phyloP scores from a whole-genome alignment of 2,797 vertebrate genomes.

The Oreochromis mossambicus region DNA sequence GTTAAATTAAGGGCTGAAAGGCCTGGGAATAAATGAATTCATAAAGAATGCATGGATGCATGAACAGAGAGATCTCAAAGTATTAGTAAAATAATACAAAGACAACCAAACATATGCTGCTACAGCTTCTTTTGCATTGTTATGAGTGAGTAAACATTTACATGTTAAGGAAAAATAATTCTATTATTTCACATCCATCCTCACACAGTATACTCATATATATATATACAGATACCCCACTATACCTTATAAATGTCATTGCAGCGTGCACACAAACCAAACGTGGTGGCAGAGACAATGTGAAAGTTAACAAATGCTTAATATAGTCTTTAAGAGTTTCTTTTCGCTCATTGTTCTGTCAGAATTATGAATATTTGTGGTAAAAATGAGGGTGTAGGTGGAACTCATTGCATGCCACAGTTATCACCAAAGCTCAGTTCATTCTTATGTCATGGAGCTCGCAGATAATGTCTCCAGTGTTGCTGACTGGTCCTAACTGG shows the following conservation, averaged over 20 bases:
- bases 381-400: background rate
- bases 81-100: background rate
- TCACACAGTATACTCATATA: background rate
- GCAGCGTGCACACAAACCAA: background rate
- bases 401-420: background rate
- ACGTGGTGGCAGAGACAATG: background rate
- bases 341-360: background rate
- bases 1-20: background rate
- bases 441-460: conserved; percentile 20
- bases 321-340: background rate
- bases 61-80: background rate
- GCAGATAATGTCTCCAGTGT: conserved; percentile 71
- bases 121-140: background rate
- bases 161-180: background rate
- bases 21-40: background rate
- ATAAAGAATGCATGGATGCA: background rate
- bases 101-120: background rate
- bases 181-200: background rate
- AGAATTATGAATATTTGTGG: background rate
- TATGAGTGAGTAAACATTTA: background rate
- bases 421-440: background rate
- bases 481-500: conserved; percentile 61
- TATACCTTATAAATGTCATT: background rate
- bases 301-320: background rate
- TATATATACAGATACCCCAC: background rate